Conservation (phyloP, 2,888 invertebrate species). For the Drosophila fungiperda region DNA sequence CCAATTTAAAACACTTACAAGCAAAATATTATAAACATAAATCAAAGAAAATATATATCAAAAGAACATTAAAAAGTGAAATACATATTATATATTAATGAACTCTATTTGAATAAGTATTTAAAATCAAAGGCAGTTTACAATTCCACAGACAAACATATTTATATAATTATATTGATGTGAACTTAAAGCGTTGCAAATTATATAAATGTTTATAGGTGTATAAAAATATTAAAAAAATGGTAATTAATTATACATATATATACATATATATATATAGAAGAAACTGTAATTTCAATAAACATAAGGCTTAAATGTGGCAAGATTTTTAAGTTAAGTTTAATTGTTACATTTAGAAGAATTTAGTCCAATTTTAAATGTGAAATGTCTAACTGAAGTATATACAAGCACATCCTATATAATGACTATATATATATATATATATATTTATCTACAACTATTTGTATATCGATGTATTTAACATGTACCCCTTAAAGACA, state of each 20-base stretch:
- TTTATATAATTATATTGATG: constrained; percentile 63
- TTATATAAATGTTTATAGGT: constrained; percentile 73
- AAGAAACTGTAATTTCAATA: constrained; percentile 86
- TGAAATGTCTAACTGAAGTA: constrained; percentile 34
- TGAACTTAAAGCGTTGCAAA: constrained; percentile 67
- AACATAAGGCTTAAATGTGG: constrained; percentile 54
- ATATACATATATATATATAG: constrained; percentile 50
- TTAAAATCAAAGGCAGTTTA: constrained; percentile 9
- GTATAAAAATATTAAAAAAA: constrained; percentile 63
- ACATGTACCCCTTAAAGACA: constrained; percentile 72
- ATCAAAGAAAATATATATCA: constrained; percentile 30
- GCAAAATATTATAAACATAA: constrained; percentile 11
- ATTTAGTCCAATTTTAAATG: constrained; percentile 68
- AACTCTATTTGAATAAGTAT: constrained; percentile 31
- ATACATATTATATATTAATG: constrained; percentile 30
- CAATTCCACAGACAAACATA: constrained; percentile 16
- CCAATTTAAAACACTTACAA: constrained; percentile 38
- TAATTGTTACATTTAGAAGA: constrained; percentile 44
- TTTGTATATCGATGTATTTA: constrained; percentile 76
- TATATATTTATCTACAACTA: constrained; percentile 56
- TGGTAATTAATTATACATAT: constrained; percentile 67
- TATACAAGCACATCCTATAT: constrained; percentile 29
- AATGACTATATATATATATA: constrained; percentile 36
- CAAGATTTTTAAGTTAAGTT: constrained; percentile 39
- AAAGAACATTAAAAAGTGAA: constrained; percentile 26